These are phyloP conservation scores for Holocentrus rufus DNA, from an alignment of 2,797 vertebrate genomes.

Conservation along the genomic window DNA sequence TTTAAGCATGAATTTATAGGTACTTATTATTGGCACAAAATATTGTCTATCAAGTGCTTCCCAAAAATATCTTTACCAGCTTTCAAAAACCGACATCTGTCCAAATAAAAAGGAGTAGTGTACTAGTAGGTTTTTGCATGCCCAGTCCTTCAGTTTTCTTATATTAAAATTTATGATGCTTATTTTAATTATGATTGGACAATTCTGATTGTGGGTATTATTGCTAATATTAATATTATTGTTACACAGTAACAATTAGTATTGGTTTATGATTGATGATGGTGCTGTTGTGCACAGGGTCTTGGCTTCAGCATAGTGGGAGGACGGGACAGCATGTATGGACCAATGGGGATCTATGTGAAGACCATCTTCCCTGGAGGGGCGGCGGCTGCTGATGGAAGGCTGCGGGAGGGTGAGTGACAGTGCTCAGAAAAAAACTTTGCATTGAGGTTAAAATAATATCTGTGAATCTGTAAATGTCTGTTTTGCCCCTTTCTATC, in stretches of 20 bases:
- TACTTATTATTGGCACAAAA: too few relatives aligned
- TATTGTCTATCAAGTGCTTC: too few relatives aligned
- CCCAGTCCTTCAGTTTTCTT: not conserved
- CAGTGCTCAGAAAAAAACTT: too few relatives aligned
- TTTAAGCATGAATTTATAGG: not conserved
- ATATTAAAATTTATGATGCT: not conserved
- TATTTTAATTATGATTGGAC: not conserved
- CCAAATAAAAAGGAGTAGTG: too few relatives aligned
- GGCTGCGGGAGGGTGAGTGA: conserved; percentile 90
- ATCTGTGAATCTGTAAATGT: too few relatives aligned
- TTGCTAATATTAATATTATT: not conserved
- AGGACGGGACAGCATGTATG: conserved; percentile 93
- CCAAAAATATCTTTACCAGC: too few relatives aligned
- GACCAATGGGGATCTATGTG: conserved; percentile 96
- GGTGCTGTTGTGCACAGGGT: conserved; percentile 74
- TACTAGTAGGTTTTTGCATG: not conserved
- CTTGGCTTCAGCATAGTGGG: conserved; percentile 97
- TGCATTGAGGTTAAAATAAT: too few relatives aligned
- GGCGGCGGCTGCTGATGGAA: conserved; percentile 91
- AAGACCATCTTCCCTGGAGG: conserved; percentile 95
- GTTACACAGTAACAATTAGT: not conserved
- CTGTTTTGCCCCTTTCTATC: too few relatives aligned
- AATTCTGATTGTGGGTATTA: not conserved
- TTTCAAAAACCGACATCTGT: too few relatives aligned
- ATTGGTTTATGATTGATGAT: not conserved